Percentiles rank a stretch among this genome's conserved stretches.
These are phyloP conservation scores for Rhagologus leucostigma DNA, from an alignment of 2,113 vertebrate species.

Conservation along the genomic window DNA sequence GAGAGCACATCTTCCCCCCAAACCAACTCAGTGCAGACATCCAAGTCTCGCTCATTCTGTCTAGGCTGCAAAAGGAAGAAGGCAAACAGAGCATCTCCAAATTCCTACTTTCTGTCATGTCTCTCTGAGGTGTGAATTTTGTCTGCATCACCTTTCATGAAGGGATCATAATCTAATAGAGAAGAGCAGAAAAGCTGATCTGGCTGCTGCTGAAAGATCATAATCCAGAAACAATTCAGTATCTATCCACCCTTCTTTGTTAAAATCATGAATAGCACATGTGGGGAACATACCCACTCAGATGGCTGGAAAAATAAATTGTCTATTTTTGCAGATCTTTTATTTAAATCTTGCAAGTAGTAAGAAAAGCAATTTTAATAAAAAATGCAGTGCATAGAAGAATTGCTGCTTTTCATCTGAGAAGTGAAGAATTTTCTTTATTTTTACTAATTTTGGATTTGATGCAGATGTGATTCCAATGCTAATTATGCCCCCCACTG, in stretches of 20 bases:
- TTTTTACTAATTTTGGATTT: slow-evolving; percentile 60
- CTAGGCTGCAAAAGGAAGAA: neutral
- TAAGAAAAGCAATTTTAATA: slow-evolving; percentile 31
- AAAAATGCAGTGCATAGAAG: neutral
- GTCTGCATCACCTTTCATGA: neutral
- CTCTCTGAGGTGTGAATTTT: neutral
- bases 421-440: slow-evolving; percentile 50
- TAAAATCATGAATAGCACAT: neutral
- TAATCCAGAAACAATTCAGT: neutral
- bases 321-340: slow-evolving; percentile 2
- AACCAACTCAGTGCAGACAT: neutral
- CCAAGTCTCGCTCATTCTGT: neutral
- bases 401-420: slow-evolving; percentile 27
- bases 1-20: neutral
- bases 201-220: neutral
- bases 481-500: slow-evolving; percentile 60
- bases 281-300: neutral
- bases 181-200: neutral
- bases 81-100: neutral
- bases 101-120: neutral
- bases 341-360: slow-evolving; percentile 35
- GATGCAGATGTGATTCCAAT: slow-evolving; percentile 57
- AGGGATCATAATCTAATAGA: neutral
- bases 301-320: neutral
- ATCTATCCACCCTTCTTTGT: neutral